Base-by-base conservation (phyloP, 1,140 invertebrate species). In the Apis florea region DNA sequence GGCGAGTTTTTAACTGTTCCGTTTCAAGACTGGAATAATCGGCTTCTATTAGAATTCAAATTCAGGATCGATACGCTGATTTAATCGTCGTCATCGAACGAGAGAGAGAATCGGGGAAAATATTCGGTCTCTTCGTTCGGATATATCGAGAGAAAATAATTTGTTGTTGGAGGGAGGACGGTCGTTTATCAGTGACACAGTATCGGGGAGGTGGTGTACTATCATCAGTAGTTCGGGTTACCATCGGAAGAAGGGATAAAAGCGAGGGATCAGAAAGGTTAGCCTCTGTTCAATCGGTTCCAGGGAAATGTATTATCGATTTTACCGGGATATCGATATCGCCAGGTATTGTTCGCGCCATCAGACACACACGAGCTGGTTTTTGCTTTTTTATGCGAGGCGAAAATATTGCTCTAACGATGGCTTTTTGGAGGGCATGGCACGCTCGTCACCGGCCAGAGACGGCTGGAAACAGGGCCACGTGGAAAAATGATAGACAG, bases 331-430 rank as follows among this genome's bases (percentile, higher is more conserved):
- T 88, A 85, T 83, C 79, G 79, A 63, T 82, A 77, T 77, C 79
- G 21, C 19, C 47, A 9, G 79, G 73, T 49, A 77, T 77, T 77
- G 72, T 82, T 76, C 73, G 49, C 73, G 24, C 54, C 56, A 63
- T 77, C 73, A 56, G 66, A 59, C 66, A 49, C 73, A 31, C 21
- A 47, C 63, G 21, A 40, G 47, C 21, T 13, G 79, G 17, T 54
- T 69, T 69, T 77, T 77, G 49, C 64, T 82, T 69, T 82, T 82
- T 77, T 76, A 67, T 26, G 73, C 51, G 77, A 58, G 67, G 63
- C 85, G 85, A 83, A 83, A 85, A 85, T 87, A 89, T 89, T 87
- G 86, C 83, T 71, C 80, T 88, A 89, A 88, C 85, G 85, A 85
- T 83, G 83, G 79, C 80, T 83, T 80, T 85, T 88, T 69, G 51